Evolutionary conservation across 2,888 invertebrate species (phyloP), one percentile per base, ranked within the genome.

Genomic region (Cantharis lateralis): DNA sequence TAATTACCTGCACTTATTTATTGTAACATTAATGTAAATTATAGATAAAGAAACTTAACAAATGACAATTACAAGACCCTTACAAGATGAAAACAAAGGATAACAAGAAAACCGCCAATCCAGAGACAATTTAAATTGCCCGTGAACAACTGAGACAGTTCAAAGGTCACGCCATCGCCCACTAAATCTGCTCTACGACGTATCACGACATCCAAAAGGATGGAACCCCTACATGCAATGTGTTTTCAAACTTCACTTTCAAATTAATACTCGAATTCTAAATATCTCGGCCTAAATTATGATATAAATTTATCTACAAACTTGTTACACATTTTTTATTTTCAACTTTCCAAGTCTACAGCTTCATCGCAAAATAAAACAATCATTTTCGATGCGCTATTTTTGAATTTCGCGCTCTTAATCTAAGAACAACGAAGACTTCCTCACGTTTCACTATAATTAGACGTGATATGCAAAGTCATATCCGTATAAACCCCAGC

Each of bases 81-180:
- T 84, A 84, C 85, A 84, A 84, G 84, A 85, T 85, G 84, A 85
- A 85, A 84, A 85, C 84, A 86, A 84, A 84, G 86, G 86, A 87
- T 86, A 87, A 84, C 83, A 83, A 82, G 81, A 78, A 83, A 85
- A 85, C 84, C 84, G 85, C 85, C 85, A 86, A 85, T 84, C 84
- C 83, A 86, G 84, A 86, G 86, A 87, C 87, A 87, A 87, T 87
- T 87, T 87, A 87, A 87, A 86, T 85, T 86, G 85, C 84, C 84
- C 83, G 83, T 84, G 86, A 85, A 86, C 86, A 85, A 84, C 82
- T 75, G 83, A 85, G 85, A 86, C 86, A 85, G 83, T 84, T 83
- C 84, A 85, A 85, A 85, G 87, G 86, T 87, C 88, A 88, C 88
- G 88, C 88, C 84, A 88, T 88, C 85, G 85, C 83, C 84, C 84